These are phyloP conservation scores for Orchesella cincta DNA, from an alignment of 1,140 invertebrate genomes.

Conservation along the genomic window DNA sequence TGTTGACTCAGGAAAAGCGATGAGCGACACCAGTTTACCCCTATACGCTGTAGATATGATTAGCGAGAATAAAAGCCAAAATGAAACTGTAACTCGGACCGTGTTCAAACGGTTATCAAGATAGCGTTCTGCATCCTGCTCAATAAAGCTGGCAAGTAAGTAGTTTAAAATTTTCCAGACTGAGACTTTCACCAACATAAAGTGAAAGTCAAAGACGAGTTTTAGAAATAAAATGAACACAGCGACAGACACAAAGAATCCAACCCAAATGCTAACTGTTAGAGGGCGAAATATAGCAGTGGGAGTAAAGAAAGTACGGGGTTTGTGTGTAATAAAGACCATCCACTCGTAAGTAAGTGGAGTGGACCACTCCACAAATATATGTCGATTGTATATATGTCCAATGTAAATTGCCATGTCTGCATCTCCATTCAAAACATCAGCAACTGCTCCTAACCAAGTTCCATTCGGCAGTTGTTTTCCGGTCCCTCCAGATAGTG, in stretches of 20 bases:
- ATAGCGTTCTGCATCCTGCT: not conserved
- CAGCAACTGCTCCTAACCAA: slow-evolving; percentile 12
- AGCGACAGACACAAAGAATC: not conserved
- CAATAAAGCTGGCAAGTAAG: not conserved
- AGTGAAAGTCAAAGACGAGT: not conserved
- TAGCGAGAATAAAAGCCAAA: slow-evolving; percentile 16
- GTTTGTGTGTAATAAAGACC: slow-evolving; percentile 1
- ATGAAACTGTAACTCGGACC: not conserved
- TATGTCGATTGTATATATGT: slow-evolving; percentile 21
- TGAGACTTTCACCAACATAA: too few relatives aligned
- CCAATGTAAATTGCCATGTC: slow-evolving; percentile 22
- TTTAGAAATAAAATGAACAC: not conserved
- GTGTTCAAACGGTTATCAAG: not conserved
- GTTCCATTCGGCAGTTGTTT: slow-evolving; percentile 2
- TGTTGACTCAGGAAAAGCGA: not conserved
- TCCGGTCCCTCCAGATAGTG: slow-evolving; percentile 2
- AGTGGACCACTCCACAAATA: slow-evolving; percentile 17
- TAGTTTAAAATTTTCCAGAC: not conserved
- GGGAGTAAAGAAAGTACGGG: not conserved
- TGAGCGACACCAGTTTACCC: not conserved
- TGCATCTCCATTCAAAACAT: not conserved
- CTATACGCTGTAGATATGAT: not conserved
- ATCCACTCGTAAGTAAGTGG: slow-evolving; percentile 22
- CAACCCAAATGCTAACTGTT: not conserved
- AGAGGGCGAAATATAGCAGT: not conserved